These are phyloP conservation scores for Dendropsophus ebraccatus DNA, from an alignment of 2,113 vertebrate species.

Conservation along the genomic window DNA sequence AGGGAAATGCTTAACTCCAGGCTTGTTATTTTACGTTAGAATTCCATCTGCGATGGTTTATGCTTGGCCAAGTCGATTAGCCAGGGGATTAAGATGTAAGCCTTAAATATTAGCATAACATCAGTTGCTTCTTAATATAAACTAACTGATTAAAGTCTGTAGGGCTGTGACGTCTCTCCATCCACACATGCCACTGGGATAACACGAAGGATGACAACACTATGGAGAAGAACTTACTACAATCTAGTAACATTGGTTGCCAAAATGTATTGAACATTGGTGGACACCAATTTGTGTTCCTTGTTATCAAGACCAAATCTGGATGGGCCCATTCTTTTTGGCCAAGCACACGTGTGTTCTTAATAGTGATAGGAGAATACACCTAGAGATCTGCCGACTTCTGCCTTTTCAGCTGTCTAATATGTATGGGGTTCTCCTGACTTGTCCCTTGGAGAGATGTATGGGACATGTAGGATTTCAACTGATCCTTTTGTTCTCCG, in stretches of 20 bases:
- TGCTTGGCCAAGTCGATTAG: constrained; percentile 27
- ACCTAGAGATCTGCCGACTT: too few relatives aligned
- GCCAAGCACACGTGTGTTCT: too few relatives aligned
- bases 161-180: neutral
- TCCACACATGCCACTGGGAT: neutral
- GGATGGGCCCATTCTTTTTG: neutral
- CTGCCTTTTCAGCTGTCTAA: too few relatives aligned
- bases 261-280: neutral
- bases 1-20: constrained; percentile 28
- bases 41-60: constrained; percentile 21
- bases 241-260: neutral
- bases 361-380: too few relatives aligned
- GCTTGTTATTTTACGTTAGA: constrained; percentile 31
- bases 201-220: neutral
- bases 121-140: neutral
- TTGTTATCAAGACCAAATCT: neutral
- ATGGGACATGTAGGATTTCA: too few relatives aligned
- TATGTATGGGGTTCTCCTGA: too few relatives aligned
- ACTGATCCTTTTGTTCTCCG: too few relatives aligned
- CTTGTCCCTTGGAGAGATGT: too few relatives aligned
- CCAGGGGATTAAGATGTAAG: constrained; percentile 19
- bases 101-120: constrained; percentile 26
- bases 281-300: neutral
- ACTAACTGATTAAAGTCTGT: neutral
- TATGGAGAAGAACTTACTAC: neutral